Evolutionary conservation across 2,888 invertebrate species (phyloP).

Genomic region (Strigamia maritima): DNA sequence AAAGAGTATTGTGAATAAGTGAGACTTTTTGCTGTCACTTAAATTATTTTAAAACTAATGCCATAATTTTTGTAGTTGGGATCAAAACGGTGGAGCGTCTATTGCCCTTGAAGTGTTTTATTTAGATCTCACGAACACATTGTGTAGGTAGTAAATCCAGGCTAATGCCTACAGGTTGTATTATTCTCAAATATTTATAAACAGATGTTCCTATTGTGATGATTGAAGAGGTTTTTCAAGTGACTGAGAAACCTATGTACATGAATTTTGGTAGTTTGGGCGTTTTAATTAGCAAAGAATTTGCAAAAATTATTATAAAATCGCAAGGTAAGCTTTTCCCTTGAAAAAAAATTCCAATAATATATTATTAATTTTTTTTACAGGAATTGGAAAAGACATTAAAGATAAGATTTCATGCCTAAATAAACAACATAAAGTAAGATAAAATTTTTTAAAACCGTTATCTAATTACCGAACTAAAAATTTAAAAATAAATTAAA

Average conservation of each 20-base stretch:
- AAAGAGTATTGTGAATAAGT: neutral
- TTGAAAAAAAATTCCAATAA: neutral
- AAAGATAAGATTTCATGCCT: neutral
- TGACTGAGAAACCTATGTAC: neutral
- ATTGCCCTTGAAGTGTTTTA: constrained; percentile 22
- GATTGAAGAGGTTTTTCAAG: constrained; percentile 7
- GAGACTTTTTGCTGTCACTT: neutral
- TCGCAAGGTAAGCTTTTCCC: neutral
- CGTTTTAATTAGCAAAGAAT: neutral
- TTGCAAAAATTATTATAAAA: neutral
- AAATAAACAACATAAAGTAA: constrained; percentile 8
- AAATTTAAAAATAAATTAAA: neutral
- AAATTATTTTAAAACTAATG: neutral
- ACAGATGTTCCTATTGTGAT: constrained; percentile 23
- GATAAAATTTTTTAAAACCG: neutral
- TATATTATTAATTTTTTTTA: neutral
- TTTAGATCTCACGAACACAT: constrained; percentile 23
- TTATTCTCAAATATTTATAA: neutral
- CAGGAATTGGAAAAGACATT: neutral
- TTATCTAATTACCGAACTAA: neutral
- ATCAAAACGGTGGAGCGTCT: constrained; percentile 13
- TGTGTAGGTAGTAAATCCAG: neutral
- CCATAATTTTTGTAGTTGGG: neutral
- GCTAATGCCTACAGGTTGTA: neutral
- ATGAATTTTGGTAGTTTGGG: constrained; percentile 13